Base-by-base conservation (phyloP, 2,113 vertebrate genomes). In the Coturnix japonica region DNA sequence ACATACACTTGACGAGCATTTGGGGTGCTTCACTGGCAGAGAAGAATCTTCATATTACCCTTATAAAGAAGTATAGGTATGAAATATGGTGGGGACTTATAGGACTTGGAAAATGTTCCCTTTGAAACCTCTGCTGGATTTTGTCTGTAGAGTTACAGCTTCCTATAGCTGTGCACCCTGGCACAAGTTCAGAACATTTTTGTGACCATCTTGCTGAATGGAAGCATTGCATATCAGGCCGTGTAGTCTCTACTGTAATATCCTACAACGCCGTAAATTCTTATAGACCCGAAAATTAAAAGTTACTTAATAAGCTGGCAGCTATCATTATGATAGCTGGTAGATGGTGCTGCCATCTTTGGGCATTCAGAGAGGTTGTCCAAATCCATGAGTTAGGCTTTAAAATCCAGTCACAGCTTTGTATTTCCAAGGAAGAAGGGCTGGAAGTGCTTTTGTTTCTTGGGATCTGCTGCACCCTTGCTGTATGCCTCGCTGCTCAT, bases 251-350 rank as follows among this genome's bases (percentile, higher is more conserved):
- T 66, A 13, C 23, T 65, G 19, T 26, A 51, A 22, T 47, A 69
- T 23, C 4, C 25, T 44, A 31, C 31, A 31, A 15, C 30, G 39
- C 19, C n/a, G 37, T 43, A 46, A 74, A 51, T 66, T 78, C 56
- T 60, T 25, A 13, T 28, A 16, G 37, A 15, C 19, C 25, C 7
- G 2, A 30, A 69, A 65, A 64, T 73, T 8, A 49, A 23, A 35
- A 37, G 8, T 56, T 31, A 14, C 6, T 12, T 56, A 31, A 44
- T 37, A 31, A 28, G 7, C 11, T 61, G 60, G 15, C 14, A 49
- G 17, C 23, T 2, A 6, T 2, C 8, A 25, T 72, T 31, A 4
- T 33, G 47, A 8, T 6, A 7, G 6, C 18, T 4, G 47, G 10
- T 6, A 7, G 6, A 20, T 4, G 3, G 7, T 64, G 39, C 51